Evolutionary conservation across 2,888 invertebrate genomes (phyloP), one percentile per base, ranked within the genome.

Genomic region (Oscheius sp.): DNA sequence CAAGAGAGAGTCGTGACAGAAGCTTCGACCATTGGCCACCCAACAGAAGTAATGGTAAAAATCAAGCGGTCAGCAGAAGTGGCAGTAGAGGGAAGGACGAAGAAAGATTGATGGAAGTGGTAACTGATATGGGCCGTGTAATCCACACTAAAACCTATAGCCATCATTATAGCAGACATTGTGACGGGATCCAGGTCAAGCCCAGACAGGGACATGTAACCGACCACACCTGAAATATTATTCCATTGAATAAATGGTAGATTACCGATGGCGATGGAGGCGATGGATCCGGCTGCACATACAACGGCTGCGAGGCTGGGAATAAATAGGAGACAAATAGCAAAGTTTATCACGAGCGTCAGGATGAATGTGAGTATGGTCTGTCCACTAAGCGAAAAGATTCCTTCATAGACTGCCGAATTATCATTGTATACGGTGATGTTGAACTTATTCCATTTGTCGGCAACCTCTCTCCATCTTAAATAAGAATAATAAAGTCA

Each of bases 121-220:
- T 68, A 75, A 28, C 56, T 63, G 56, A 71, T 56, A 49, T 75
- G 75, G n/a, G 75, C 75, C 2, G 75, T 74, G 67, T 65, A 73
- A 47, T 76, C 74, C 12, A 75, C 75, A 1, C 65, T 64, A 59
- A 74, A 73, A 1, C 75, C 75, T 17, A 75, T 75, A 12, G 67
- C 62, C 74, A 76, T 74, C 28, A 76, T 57, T 2, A 74, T 67
- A 36, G 74, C 72, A 12, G 70, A 47, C 69, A 71, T 65, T 4
- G 74, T 71, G 17, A 76, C 57, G 1, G 74, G 74, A 56, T 76
- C 76, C 20, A 76, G 67, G 26, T 68, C 66, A 20, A 71, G 41
- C 9, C 67, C 70, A 47, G 36, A 45, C 61, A 64, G 62, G 28
- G 56, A 67, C 5, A 76, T 65, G 41, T 45, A 71, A 6, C 76